Conservation (phyloP, 1,140 invertebrate genomes). For the Frieseomelitta varia region DNA sequence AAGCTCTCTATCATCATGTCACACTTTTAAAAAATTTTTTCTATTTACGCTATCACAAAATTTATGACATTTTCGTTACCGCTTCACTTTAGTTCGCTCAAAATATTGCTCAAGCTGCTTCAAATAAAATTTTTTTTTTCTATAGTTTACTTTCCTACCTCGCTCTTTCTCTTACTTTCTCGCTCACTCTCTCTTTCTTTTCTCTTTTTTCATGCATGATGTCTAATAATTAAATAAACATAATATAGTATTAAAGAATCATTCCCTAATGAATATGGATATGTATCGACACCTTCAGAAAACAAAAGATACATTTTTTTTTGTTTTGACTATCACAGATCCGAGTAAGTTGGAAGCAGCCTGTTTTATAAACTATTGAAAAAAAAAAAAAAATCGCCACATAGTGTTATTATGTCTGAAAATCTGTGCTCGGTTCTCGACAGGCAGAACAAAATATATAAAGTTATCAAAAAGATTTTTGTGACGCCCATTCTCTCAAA, state of each 20-base stretch:
- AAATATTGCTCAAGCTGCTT: conserved; percentile 60
- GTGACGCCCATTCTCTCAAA: conserved; percentile 43
- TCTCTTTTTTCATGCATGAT: conserved; percentile 34
- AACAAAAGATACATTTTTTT: conserved; percentile 47
- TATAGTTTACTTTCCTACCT: background rate
- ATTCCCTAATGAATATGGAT: conserved; percentile 58
- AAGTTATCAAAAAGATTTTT: conserved; percentile 35
- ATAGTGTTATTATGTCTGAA: conserved; percentile 3
- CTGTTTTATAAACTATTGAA: conserved; percentile 4
- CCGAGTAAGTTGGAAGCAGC: conserved; percentile 48
- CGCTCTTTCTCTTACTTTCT: conserved; percentile 1
- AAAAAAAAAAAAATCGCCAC: conserved; percentile 4
- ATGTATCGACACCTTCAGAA: conserved; percentile 50
- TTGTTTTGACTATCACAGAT: conserved; percentile 58
- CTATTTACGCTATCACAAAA: conserved; percentile 61
- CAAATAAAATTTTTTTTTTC: conserved; percentile 34
- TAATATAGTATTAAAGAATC: conserved; percentile 61
- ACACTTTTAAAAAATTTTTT: conserved; percentile 46
- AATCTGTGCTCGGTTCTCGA: conserved; percentile 15
- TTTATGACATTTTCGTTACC: conserved; percentile 44
- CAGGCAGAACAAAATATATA: conserved; percentile 2
- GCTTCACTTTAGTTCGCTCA: conserved; percentile 52
- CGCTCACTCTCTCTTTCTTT: background rate
- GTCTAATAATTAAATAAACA: conserved; percentile 43
- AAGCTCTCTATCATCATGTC: conserved; percentile 49